Conservation (phyloP, 2,797 vertebrate species). For the Chelonia mydas region DNA sequence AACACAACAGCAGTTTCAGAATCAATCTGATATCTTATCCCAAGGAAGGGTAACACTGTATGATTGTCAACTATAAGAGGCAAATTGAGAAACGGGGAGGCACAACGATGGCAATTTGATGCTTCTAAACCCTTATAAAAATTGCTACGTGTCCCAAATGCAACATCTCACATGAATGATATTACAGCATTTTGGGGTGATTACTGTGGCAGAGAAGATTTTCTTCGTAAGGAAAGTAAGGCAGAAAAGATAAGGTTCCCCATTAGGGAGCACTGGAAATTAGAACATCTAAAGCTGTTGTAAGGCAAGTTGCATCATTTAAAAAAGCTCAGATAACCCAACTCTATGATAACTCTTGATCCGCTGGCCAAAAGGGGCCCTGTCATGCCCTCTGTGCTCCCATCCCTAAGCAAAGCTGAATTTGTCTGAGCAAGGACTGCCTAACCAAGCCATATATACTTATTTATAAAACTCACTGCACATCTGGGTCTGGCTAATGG, state of each 20-base stretch:
- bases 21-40: not conserved
- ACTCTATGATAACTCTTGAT: not conserved
- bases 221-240: not conserved
- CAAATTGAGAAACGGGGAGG: not conserved
- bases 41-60: not conserved
- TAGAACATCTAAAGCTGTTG: not conserved
- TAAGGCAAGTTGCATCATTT: not conserved
- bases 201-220: not conserved
- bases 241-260: not conserved
- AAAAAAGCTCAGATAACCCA: not conserved
- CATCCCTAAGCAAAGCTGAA: not conserved
- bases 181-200: not conserved
- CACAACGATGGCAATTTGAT: not conserved
- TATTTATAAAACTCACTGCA: constrained; percentile 25
- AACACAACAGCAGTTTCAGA: not conserved
- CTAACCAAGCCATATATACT: not conserved
- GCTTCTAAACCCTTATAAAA: not conserved
- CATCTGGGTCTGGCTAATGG: not conserved
- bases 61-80: not conserved
- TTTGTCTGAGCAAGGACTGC: not conserved
- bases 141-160: not conserved
- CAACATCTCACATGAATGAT: not conserved
- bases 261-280: not conserved
- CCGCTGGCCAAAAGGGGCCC: not conserved
- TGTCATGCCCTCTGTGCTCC: not conserved